Percentiles rank a stretch among this genome's conserved stretches.
These are phyloP conservation scores for Pimephales promelas DNA, from an alignment of 2,113 vertebrate species.

Conservation along the genomic window DNA sequence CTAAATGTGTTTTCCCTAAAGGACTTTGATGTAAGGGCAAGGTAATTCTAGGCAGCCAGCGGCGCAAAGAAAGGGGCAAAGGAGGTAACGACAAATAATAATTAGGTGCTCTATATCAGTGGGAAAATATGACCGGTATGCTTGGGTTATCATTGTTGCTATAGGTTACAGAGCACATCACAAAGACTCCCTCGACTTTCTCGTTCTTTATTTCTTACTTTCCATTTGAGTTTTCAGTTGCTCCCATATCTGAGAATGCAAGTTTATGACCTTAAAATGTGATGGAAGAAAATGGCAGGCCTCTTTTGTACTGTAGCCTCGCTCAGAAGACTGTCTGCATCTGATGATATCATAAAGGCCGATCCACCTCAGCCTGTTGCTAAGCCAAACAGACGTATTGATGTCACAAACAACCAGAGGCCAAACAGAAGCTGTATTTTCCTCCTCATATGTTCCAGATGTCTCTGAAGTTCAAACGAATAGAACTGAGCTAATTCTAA, in stretches of 20 bases:
- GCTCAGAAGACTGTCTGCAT: constrained; percentile 42
- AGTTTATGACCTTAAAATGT: constrained; percentile 40
- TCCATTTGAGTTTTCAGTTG: background rate
- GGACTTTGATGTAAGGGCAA: constrained; percentile 58
- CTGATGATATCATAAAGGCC: constrained; percentile 51
- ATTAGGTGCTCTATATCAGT: constrained; percentile 53
- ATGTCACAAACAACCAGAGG: constrained; percentile 35
- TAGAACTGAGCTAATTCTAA: constrained; percentile 22
- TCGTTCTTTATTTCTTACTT: background rate
- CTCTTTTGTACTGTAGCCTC: constrained; percentile 40
- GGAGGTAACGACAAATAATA: constrained; percentile 57
- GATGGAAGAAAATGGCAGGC: constrained; percentile 36
- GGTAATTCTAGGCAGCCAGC: constrained; percentile 40
- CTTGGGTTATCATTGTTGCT: constrained; percentile 55
- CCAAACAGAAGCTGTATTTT: constrained; percentile 20
- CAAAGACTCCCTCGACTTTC: constrained; percentile 27
- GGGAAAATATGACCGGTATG: constrained; percentile 55
- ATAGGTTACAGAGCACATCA: constrained; percentile 42
- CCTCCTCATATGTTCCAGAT: background rate
- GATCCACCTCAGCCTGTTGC: constrained; percentile 36
- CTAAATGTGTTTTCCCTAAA: constrained; percentile 48
- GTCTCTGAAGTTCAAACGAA: constrained; percentile 13
- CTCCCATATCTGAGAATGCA: constrained; percentile 28
- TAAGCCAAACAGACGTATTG: constrained; percentile 31
- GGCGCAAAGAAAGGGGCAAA: constrained; percentile 30